phyloP scores from a whole-genome alignment of 2,113 vertebrate genomes.

The Chunga burmeisteri region DNA sequence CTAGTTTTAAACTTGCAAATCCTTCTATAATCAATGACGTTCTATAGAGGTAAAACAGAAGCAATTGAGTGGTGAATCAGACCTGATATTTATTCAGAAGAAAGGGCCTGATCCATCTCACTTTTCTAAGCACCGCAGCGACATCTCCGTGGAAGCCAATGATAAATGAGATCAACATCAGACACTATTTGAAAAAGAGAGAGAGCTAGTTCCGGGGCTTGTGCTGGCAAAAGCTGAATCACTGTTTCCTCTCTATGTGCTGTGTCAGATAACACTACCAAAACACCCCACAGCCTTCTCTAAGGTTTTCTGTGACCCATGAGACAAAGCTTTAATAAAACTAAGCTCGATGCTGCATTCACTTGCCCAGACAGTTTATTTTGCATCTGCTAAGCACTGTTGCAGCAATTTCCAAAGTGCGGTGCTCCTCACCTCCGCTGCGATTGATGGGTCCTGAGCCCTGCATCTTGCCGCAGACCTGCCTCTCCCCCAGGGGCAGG shows the following conservation, averaged over 20 bases:
- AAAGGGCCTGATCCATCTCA: neutral
- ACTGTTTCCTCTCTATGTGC: neutral
- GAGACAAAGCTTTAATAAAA: neutral
- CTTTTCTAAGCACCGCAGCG: neutral
- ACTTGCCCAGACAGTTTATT: neutral
- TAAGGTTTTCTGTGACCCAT: neutral
- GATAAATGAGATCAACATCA: neutral
- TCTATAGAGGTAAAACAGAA: slow-evolving; percentile 30
- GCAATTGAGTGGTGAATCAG: neutral
- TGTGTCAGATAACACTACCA: neutral
- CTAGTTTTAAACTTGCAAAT: slow-evolving; percentile 25
- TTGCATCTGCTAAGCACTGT: neutral
- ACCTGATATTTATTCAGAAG: slow-evolving; percentile 38
- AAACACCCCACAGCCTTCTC: neutral
- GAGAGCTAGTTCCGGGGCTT: neutral
- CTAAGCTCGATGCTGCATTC: rapidly evolving
- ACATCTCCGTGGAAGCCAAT: neutral
- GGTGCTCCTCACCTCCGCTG: neutral
- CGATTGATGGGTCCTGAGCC: rapidly evolving
- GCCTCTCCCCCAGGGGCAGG: neutral
- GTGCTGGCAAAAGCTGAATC: neutral
- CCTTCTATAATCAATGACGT: neutral
- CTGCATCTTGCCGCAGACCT: neutral
- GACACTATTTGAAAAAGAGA: neutral
- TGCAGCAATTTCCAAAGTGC: neutral